These are phyloP conservation scores for Acanthosepion pharaonis DNA, from an alignment of 2,888 invertebrate genomes.

Conservation along the genomic window DNA sequence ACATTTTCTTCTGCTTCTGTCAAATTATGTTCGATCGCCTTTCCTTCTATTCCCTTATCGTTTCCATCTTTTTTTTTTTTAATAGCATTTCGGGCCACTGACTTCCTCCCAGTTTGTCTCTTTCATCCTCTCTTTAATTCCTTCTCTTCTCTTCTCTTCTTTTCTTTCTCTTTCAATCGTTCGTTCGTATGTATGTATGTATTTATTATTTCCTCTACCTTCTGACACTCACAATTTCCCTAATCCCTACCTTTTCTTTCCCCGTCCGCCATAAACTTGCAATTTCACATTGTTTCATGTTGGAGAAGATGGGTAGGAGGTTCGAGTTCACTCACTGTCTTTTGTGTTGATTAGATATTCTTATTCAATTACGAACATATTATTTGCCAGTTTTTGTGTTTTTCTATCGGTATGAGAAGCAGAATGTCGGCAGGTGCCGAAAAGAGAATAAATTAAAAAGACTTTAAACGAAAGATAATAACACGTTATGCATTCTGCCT, in stretches of 20 bases:
- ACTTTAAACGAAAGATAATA: background rate
- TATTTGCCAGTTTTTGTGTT: background rate
- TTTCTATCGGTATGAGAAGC: background rate
- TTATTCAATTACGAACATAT: background rate
- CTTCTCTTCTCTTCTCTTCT: background rate
- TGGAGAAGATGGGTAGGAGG: background rate
- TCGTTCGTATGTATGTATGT: background rate
- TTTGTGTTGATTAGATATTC: background rate
- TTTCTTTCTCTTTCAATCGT: background rate
- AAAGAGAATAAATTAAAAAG: background rate
- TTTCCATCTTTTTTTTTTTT: too few species aligned
- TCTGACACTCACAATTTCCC: background rate
- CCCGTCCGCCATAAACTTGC: background rate
- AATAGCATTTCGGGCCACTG: too few species aligned
- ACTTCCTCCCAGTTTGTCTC: too few species aligned
- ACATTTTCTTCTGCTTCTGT: too few species aligned
- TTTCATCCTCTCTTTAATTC: too few species aligned
- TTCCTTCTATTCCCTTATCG: too few species aligned
- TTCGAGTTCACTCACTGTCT: background rate
- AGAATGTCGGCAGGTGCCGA: background rate
- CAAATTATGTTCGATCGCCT: too few species aligned
- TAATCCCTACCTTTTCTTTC: background rate
- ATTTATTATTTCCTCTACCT: background rate
- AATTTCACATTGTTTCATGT: background rate
- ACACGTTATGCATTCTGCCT: background rate